phyloP scores from a whole-genome alignment of 2,797 vertebrate species.

The Halcyon smyrnensis region DNA sequence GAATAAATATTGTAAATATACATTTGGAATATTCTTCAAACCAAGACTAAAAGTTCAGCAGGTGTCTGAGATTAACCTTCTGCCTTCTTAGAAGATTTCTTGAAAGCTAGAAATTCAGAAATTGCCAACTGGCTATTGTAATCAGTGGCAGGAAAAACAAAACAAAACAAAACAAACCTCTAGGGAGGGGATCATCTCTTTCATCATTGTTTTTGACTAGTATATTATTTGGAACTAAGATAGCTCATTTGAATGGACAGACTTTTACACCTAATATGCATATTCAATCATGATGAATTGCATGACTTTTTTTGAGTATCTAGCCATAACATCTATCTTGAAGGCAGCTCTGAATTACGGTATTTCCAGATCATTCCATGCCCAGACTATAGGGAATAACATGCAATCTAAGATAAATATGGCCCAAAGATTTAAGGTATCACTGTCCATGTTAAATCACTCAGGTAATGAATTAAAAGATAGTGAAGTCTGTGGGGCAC shows the following conservation, averaged over 20 bases:
- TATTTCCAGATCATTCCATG: neutral
- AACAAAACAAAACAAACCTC: accelerated
- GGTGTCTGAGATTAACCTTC: neutral
- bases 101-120: neutral
- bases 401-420: neutral
- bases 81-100: neutral
- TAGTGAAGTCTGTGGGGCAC: neutral
- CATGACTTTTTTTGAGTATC: neutral
- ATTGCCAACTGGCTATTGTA: neutral
- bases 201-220: neutral
- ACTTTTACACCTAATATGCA: neutral
- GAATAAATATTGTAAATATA: neutral
- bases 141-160: neutral
- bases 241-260: neutral
- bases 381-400: neutral
- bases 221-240: neutral
- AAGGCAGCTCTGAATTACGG: neutral
- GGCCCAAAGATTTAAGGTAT: neutral
- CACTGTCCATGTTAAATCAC: neutral
- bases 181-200: neutral
- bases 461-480: neutral
- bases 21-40: neutral
- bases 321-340: neutral
- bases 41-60: neutral
- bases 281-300: neutral